Evolutionary conservation across 2,888 invertebrate species (phyloP), one percentile per base, ranked within the genome.

Genomic region (Nephrocerus scutellatus): DNA sequence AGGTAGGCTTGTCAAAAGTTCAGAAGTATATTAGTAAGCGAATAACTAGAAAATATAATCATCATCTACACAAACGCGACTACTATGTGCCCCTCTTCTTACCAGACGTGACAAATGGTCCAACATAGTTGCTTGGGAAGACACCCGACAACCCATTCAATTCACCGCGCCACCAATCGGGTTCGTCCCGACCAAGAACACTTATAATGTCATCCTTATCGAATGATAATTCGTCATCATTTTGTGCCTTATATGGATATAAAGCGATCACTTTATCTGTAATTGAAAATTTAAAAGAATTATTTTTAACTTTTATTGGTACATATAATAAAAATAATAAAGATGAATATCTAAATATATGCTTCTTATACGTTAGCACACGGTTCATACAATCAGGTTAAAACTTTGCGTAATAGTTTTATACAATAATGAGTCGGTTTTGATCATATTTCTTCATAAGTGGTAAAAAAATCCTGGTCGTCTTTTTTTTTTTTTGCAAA

Each of bases 131-230:
- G 70, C 92, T 89, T 12, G 96, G 96, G 66, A 96, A 96, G 35
- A 96, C 74, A 6, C 96, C 96, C 0, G 84, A 82, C 52, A 82
- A 76, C 3, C 91, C 91, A 51, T 89, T 86, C 25, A 89, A 73
- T 72, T 93, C 91, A 36, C 96, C 96, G 64, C 86, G 84, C 95
- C 95, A 96, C 96, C 96, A 96, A 35, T 91, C 86, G n/a, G 87
- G 84, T 59, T 95, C 95, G 54, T 92, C 92, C 39, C 91, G 80
- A 34, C 87, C 86, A 4, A 93, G 76, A 29, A 92, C 84, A 9
- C 83, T 83, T 35, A 92, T 90, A 33, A 90, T 85, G 59, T 91
- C 91, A 52, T 90, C 91, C 63, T 91, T 89, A 42, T 84, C 82
- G 63, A 97, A 90, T 49, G 83, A 87, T 41, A 97, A 71, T 64